Percentiles rank a stretch among this genome's conserved stretches.
Evolutionary conservation across 2,797 vertebrate genomes (phyloP).

Genomic region (Acipenser ruthenus): DNA sequence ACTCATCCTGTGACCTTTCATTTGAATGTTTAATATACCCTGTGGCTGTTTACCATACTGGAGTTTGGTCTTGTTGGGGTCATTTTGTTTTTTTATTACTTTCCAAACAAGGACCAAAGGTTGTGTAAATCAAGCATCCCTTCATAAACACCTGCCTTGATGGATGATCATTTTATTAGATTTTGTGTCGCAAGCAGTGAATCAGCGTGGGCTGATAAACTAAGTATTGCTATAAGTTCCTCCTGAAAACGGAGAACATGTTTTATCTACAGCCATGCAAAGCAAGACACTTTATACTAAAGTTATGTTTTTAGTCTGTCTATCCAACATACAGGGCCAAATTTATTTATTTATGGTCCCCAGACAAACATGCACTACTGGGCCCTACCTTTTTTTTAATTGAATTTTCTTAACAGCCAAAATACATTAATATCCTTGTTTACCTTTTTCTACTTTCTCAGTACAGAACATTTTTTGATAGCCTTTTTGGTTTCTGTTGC

Average conservation of each 20-base stretch:
- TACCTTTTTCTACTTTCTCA: too few relatives aligned
- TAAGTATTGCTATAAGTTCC: background rate
- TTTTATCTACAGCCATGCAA: background rate
- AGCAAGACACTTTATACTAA: too few relatives aligned
- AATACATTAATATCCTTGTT: too few relatives aligned
- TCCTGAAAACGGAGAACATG: background rate
- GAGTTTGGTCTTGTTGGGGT: slow-evolving; percentile 22
- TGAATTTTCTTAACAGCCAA: too few relatives aligned
- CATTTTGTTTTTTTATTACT: slow-evolving; percentile 68
- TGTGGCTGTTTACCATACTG: slow-evolving; percentile 63
- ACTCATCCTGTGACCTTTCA: slow-evolving; percentile 71
- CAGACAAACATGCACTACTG: too few relatives aligned
- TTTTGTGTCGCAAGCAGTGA: background rate
- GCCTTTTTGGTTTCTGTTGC: too few relatives aligned
- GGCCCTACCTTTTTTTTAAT: too few relatives aligned
- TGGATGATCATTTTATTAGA: slow-evolving; percentile 15
- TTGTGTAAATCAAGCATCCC: slow-evolving; percentile 74
- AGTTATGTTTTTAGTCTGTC: background rate
- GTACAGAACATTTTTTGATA: too few relatives aligned
- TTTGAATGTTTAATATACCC: slow-evolving; percentile 56
- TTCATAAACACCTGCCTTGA: slow-evolving; percentile 82
- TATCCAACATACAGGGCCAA: background rate
- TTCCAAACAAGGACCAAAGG: slow-evolving; percentile 71
- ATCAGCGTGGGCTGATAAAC: background rate
- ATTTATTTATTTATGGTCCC: too few relatives aligned